These are phyloP conservation scores for Dreissena rostriformis DNA, from an alignment of 1,140 invertebrate species.

Conservation along the genomic window DNA sequence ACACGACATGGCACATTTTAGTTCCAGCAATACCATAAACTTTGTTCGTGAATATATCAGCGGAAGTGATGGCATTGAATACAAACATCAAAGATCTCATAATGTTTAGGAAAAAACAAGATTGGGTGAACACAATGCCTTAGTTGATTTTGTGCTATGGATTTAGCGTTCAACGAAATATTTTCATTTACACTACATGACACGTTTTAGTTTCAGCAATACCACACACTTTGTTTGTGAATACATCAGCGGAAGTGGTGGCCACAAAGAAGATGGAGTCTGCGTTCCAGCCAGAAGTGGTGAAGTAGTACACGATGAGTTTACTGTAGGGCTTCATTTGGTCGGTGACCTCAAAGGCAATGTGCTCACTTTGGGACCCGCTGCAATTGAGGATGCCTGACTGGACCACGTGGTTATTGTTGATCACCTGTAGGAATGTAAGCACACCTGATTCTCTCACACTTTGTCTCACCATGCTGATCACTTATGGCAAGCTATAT, in stretches of 20 bases:
- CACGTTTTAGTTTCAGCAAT: not conserved
- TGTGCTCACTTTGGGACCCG: not conserved
- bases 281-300: slow-evolving; percentile 18
- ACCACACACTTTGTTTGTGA: slow-evolving; percentile 37
- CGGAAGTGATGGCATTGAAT: not conserved
- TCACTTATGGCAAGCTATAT: too few relatives aligned
- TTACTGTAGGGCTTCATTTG: slow-evolving; percentile 41
- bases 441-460: too few relatives aligned
- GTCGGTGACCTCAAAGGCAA: slow-evolving; percentile 13
- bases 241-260: not conserved
- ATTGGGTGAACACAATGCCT: too few relatives aligned
- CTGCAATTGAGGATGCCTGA: slow-evolving; percentile 7
- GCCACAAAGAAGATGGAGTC: slow-evolving; percentile 39
- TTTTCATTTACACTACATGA: not conserved
- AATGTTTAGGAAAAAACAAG: too few relatives aligned
- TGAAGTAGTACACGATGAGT: slow-evolving; percentile 35
- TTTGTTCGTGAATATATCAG: slow-evolving; percentile 9
- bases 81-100: too few relatives aligned
- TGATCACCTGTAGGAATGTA: slow-evolving; percentile 19
- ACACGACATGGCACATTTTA: not conserved
- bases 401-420: slow-evolving; percentile 33
- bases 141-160: not conserved
- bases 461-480: too few relatives aligned
- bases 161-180: too few relatives aligned
- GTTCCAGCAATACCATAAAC: not conserved